Conservation (phyloP, 2,113 vertebrate genomes). For the Odontophorus gujanensis region DNA sequence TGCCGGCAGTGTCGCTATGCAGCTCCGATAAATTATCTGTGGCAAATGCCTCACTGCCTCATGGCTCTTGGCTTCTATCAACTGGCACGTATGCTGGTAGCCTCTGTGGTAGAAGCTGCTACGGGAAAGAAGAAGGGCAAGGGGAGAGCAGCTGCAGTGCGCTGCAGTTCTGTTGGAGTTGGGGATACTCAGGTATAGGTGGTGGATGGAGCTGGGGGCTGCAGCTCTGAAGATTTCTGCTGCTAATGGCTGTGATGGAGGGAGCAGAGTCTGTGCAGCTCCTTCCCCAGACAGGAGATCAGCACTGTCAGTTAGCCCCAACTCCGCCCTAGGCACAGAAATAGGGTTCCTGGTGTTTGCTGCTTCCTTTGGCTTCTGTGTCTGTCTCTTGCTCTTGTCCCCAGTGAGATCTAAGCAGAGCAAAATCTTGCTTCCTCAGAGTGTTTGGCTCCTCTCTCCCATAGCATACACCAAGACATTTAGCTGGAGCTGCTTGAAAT, state of each 20-base stretch:
- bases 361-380: background rate
- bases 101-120: background rate
- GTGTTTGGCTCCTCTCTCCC: background rate
- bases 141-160: background rate
- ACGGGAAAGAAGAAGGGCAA: background rate
- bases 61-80: background rate
- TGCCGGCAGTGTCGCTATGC: background rate
- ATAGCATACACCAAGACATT: rapidly evolving
- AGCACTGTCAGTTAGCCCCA: rapidly evolving
- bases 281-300: background rate
- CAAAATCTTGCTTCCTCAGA: rapidly evolving
- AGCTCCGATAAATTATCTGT: slow-evolving; percentile 15
- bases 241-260: background rate
- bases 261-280: background rate
- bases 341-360: background rate
- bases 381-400: background rate
- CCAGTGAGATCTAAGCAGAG: background rate
- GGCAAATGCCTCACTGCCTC: background rate
- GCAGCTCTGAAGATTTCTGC: background rate
- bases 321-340: background rate
- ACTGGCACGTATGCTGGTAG: background rate
- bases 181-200: background rate
- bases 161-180: background rate
- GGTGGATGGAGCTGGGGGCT: background rate
- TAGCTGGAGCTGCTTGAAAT: background rate